These are phyloP conservation scores for Colius striatus DNA, from an alignment of 2,113 vertebrate species.

Conservation along the genomic window DNA sequence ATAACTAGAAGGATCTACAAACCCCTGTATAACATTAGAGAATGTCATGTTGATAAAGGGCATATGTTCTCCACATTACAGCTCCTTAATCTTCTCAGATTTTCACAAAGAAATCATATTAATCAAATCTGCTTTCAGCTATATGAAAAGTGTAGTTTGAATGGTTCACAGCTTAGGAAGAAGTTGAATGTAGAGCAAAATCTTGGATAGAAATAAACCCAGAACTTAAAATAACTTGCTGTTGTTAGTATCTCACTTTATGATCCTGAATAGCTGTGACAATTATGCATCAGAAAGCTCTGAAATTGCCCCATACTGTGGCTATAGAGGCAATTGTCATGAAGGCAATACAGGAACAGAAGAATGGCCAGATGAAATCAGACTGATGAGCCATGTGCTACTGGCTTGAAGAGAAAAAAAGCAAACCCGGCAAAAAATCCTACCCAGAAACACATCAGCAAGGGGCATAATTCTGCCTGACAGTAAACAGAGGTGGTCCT, in stretches of 20 bases:
- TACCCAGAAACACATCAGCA: background rate
- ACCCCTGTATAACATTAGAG: slow-evolving; percentile 48
- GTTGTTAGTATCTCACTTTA: slow-evolving; percentile 58
- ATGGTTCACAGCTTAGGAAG: slow-evolving; percentile 74
- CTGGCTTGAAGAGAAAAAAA: slow-evolving; percentile 18
- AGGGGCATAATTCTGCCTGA: slow-evolving; percentile 5
- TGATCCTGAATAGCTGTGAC: slow-evolving; percentile 33
- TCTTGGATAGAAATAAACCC: slow-evolving; percentile 76
- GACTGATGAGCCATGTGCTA: slow-evolving; percentile 22
- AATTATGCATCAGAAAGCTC: slow-evolving; percentile 47
- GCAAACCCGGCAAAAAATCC: background rate
- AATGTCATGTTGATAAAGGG: slow-evolving; percentile 75
- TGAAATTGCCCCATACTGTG: slow-evolving; percentile 48
- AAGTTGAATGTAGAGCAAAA: slow-evolving; percentile 78
- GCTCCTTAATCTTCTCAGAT: slow-evolving; percentile 82
- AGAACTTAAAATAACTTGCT: slow-evolving; percentile 72
- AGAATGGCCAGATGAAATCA: slow-evolving; percentile 31
- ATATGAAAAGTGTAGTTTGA: slow-evolving; percentile 75
- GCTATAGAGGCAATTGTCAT: background rate
- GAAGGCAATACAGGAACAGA: background rate
- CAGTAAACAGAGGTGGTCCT: background rate
- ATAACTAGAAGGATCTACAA: slow-evolving; percentile 65
- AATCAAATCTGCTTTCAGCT: slow-evolving; percentile 82
- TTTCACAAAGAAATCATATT: slow-evolving; percentile 81
- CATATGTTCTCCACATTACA: slow-evolving; percentile 63